Evolutionary conservation across 2,797 vertebrate species (phyloP).

Genomic region (Acrossocheilus wenchowensis): DNA sequence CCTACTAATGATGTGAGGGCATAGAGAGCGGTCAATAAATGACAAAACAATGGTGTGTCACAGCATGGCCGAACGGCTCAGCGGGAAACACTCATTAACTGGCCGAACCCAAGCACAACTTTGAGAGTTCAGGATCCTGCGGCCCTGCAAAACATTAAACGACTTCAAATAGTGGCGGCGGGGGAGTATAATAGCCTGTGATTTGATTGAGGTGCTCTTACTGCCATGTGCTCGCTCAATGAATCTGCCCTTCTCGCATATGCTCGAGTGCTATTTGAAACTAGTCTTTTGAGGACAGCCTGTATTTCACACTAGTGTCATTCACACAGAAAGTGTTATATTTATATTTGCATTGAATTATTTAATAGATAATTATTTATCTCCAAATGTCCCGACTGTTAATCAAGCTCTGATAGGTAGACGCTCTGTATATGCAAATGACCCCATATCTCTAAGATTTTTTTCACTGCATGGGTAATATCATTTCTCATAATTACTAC

Average conservation of each 20-base stretch:
- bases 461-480: conserved; percentile 22
- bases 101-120: conserved; percentile 38
- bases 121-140: conserved; percentile 30
- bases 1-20: conserved; percentile 56
- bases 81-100: conserved; percentile 46
- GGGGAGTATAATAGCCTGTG: conserved; percentile 18
- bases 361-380: conserved; percentile 13
- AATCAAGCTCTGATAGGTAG: conserved; percentile 49
- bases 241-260: conserved; percentile 26
- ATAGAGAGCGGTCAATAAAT: conserved; percentile 58
- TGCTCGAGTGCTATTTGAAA: conserved; percentile 18
- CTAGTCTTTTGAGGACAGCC: neutral
- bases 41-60: conserved; percentile 59
- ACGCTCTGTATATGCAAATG: conserved; percentile 14
- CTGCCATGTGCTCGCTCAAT: conserved; percentile 11
- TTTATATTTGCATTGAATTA: conserved; percentile 5
- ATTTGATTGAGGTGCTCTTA: conserved; percentile 33
- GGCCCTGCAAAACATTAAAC: conserved; percentile 44
- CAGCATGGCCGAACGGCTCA: conserved; percentile 38
- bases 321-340: neutral
- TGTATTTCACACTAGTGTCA: neutral
- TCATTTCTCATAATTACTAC: conserved; percentile 51
- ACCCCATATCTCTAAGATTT: conserved; percentile 37
- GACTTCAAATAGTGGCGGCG: conserved; percentile 32
- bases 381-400: conserved; percentile 33